phyloP scores from a whole-genome alignment of 2,113 vertebrate species.

The Pedetes capensis region DNA sequence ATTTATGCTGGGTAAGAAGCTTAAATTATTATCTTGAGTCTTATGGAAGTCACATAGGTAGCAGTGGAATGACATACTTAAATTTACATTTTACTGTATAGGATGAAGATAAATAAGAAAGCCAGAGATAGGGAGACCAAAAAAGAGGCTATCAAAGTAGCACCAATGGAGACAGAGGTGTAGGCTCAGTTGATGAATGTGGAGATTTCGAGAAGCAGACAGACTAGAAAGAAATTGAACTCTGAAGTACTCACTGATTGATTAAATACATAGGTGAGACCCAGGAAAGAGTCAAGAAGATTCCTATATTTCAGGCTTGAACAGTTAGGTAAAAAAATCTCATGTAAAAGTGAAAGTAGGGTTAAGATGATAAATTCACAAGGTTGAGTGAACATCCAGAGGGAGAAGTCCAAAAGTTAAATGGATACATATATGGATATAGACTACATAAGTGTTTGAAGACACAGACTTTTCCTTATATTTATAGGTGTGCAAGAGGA shows the following conservation, averaged over 20 bases:
- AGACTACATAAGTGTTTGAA: background rate
- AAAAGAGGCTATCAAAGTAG: background rate
- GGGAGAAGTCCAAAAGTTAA: background rate
- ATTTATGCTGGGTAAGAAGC: background rate
- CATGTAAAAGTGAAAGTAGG: constrained; percentile 4
- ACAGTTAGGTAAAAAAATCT: background rate
- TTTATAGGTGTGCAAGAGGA: background rate
- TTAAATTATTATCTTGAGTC: background rate
- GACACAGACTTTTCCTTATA: background rate
- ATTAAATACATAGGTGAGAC: background rate
- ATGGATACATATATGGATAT: background rate
- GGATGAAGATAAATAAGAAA: constrained; percentile 12
- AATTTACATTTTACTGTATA: background rate
- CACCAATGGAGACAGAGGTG: background rate
- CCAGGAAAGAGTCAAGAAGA: background rate
- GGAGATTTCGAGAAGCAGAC: background rate
- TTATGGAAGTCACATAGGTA: constrained; percentile 19
- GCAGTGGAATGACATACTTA: constrained; percentile 19
- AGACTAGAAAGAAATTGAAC: constrained; percentile 2
- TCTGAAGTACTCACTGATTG: background rate
- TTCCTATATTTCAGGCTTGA: background rate
- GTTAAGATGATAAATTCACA: background rate
- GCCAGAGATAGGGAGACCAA: background rate
- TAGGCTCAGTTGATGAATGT: background rate
- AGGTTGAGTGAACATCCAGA: background rate